Conservation (phyloP, 2,888 invertebrate species). For the Trissoscelio sp. region DNA sequence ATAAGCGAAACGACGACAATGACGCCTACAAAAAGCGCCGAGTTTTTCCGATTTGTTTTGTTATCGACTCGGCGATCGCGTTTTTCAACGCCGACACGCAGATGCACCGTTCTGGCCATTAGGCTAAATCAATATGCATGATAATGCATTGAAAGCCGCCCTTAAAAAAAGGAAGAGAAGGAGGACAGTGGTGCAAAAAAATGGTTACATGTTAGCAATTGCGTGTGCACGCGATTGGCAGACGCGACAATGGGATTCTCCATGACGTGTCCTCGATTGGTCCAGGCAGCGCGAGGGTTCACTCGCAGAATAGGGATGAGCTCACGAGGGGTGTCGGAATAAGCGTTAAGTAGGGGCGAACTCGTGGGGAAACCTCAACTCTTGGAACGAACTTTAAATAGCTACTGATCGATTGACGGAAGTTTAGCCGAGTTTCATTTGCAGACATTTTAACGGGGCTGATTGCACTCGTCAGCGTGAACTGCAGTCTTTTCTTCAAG, state of each 20-base stretch:
- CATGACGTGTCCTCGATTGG: constrained; percentile 79
- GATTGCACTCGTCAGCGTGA: background rate
- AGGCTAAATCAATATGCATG: constrained; percentile 80
- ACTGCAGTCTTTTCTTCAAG: background rate
- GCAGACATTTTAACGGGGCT: constrained; percentile 41
- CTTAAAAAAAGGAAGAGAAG: constrained; percentile 22
- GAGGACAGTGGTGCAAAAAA: constrained; percentile 32
- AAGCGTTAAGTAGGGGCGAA: constrained; percentile 82
- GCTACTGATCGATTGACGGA: constrained; percentile 72
- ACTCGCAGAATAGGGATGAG: constrained; percentile 79
- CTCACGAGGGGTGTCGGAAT: constrained; percentile 79
- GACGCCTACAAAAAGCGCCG: background rate
- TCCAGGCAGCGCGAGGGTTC: constrained; percentile 75
- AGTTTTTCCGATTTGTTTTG: constrained; percentile 46
- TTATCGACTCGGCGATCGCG: constrained; percentile 64
- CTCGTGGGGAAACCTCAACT: constrained; percentile 66
- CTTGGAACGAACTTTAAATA: constrained; percentile 72
- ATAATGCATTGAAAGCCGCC: constrained; percentile 72
- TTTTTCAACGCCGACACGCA: constrained; percentile 71
- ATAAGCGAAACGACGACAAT: constrained; percentile 16
- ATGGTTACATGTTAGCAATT: constrained; percentile 63
- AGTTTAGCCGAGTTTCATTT: constrained; percentile 36
- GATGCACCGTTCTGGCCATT: constrained; percentile 76
- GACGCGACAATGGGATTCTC: constrained; percentile 81
- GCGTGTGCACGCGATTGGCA: constrained; percentile 73